Base-by-base conservation (phyloP, 2,113 vertebrate species). In the Drymodes brunneopygia region DNA sequence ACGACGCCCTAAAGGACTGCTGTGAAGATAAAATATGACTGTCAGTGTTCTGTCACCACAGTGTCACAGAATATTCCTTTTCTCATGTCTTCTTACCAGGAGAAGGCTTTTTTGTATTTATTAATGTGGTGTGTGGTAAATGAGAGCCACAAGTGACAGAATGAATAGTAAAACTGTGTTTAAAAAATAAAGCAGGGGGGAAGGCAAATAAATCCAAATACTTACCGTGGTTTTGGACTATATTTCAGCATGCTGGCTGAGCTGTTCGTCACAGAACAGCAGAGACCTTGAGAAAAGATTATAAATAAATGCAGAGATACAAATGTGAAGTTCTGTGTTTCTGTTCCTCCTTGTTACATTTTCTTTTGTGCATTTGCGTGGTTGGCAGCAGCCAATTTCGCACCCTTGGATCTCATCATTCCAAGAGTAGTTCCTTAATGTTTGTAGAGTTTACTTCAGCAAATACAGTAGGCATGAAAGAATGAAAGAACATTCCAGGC, bases 141-240 rank as follows among this genome's bases (percentile, higher is more conserved):
- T 51, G 44, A 35, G 58, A 85, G 56, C 19, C 40, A 38, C 4
- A 10, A 36, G 35, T 87, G 35, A 73, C 7, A 40, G 24, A 53
- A n/a, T 19, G 48, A 83, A 11, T 27, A 67, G 29, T 57, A 29
- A 91, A 86, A 48, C 6, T 84, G 17, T 29, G 36, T 15, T 83
- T 45, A 11, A 67, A 65, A 54, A 25, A 33, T 24, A 21, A 48
- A 4, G 4, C 1, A 0, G 6, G 4, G 3, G 12, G 2, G 4
- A 65, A 64, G 60, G 51, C 24, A 79, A 27, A 70, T 74, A 70
- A 85, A n/a, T 29, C 19, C 27, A 38, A 82, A 28, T 6, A 29
- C 17, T 72, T 78, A 1, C 7, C 25, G 11, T 15, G 14, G 9
- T 54, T 81, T 86, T 60, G 20, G 11, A 40, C 27, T 84, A 0